Percentiles rank a stretch among this genome's conserved stretches.
These are phyloP conservation scores for Cataglyphis altisquamis DNA, from an alignment of 2,888 invertebrate genomes.

Conservation along the genomic window DNA sequence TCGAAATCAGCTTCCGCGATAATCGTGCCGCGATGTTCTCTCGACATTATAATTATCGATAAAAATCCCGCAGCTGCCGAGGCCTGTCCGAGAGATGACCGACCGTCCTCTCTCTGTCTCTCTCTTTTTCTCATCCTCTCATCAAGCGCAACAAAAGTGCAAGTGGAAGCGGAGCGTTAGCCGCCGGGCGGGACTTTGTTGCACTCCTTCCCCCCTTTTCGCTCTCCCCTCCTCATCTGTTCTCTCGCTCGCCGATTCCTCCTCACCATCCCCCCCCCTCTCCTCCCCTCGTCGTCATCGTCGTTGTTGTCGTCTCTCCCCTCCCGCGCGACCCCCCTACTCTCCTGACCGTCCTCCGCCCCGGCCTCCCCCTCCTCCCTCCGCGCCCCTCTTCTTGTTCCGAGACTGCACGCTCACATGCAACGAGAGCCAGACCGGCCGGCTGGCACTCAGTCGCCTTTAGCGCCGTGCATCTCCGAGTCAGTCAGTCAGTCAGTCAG, in stretches of 20 bases:
- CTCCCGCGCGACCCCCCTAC: constrained; percentile 27
- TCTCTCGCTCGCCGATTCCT: constrained; percentile 62
- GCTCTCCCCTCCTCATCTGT: constrained; percentile 28
- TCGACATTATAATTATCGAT: constrained; percentile 49
- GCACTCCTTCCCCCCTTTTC: constrained; percentile 57
- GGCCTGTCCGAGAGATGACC: constrained; percentile 26
- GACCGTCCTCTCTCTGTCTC: neutral
- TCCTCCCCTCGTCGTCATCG: constrained; percentile 12
- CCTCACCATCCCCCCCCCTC: constrained; percentile 34
- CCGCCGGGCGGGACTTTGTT: constrained; percentile 63
- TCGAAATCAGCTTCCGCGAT: constrained; percentile 36
- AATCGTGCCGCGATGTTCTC: constrained; percentile 27
- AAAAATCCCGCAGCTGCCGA: constrained; percentile 47
- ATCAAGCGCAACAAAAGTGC: constrained; percentile 63
- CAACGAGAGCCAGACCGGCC: constrained; percentile 77
- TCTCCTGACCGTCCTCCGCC: constrained; percentile 51
- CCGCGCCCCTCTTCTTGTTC: constrained; percentile 20
- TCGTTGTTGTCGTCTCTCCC: constrained; percentile 53
- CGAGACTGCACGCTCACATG: constrained; percentile 73
- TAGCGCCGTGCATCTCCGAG: constrained; percentile 79
- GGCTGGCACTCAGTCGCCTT: constrained; percentile 79
- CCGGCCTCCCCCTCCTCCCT: constrained; percentile 10
- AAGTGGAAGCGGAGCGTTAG: constrained; percentile 71
- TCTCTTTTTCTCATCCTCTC: neutral
- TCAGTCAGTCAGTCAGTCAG: constrained; percentile 76